Evolutionary conservation across 2,797 vertebrate species (phyloP).

Genomic region (Micromesistius poutassou): DNA sequence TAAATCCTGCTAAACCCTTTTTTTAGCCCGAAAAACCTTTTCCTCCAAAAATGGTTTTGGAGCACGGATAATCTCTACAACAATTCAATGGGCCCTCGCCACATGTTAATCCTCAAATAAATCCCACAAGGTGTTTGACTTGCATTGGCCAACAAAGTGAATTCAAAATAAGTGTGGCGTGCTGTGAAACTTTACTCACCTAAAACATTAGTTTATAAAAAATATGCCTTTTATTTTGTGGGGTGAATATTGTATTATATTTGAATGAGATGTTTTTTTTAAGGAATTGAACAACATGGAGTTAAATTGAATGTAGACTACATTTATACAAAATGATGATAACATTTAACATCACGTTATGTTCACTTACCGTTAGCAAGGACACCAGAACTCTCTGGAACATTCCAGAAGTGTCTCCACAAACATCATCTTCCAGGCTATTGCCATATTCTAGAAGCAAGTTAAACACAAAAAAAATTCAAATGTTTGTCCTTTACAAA

Average conservation of each 20-base stretch:
- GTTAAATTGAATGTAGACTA: too few relatives aligned
- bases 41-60: neutral
- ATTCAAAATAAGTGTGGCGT: neutral
- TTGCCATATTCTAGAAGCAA: constrained; percentile 73
- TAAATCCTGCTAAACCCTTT: neutral
- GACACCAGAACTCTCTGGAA: constrained; percentile 92
- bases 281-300: too few relatives aligned
- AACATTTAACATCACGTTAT: neutral
- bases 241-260: neutral
- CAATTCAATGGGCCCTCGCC: neutral
- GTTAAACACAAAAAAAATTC: neutral
- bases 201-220: neutral
- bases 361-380: constrained; percentile 79
- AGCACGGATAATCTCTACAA: neutral
- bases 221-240: neutral
- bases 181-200: neutral
- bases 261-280: neutral
- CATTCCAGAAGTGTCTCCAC: constrained; percentile 90
- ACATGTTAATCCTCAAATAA: neutral
- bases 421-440: constrained; percentile 82
- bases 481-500: neutral
- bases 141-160: neutral
- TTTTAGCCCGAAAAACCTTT: neutral
- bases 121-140: neutral
- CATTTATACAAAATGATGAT: too few relatives aligned